Conservation (phyloP, 2,113 vertebrate species). For the Oryzias melastigma region DNA sequence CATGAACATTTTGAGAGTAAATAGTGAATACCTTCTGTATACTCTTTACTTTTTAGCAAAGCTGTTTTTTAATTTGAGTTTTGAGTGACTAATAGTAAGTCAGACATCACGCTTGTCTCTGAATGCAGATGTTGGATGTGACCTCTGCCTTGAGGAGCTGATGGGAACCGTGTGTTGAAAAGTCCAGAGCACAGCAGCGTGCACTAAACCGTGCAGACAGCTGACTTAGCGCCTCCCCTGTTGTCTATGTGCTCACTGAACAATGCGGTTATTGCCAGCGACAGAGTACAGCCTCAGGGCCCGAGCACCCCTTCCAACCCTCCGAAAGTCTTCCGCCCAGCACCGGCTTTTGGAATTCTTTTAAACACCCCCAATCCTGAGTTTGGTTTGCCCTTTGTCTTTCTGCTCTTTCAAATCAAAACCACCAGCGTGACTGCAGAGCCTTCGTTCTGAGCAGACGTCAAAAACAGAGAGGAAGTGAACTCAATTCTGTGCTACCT, state of each 20-base stretch:
- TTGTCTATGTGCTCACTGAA: conserved; percentile 67
- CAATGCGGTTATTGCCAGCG: conserved; percentile 58
- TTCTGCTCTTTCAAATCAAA: conserved; percentile 13
- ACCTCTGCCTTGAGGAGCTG: conserved; percentile 21
- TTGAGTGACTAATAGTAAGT: neutral
- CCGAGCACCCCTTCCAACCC: conserved; percentile 29
- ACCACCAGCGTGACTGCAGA: neutral
- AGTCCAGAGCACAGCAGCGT: conserved; percentile 47
- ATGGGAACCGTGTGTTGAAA: conserved; percentile 36
- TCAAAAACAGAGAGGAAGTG: neutral
- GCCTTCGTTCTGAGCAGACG: neutral
- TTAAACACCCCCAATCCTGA: conserved; percentile 44
- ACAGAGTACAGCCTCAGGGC: conserved; percentile 60
- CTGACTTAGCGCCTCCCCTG: conserved; percentile 67
- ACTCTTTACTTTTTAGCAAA: no score
- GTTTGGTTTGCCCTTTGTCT: conserved; percentile 7
- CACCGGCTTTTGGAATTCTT: conserved; percentile 39
- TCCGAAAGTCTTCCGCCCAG: conserved; percentile 38
- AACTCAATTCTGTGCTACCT: neutral
- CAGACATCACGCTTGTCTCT: neutral
- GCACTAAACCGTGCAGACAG: conserved; percentile 62
- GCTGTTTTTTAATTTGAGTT: neutral
- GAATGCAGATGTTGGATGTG: neutral
- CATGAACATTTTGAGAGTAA: no score
- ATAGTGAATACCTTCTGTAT: no score